These are phyloP conservation scores for Apodemia duryi DNA, from an alignment of 2,888 invertebrate species.

Conservation along the genomic window DNA sequence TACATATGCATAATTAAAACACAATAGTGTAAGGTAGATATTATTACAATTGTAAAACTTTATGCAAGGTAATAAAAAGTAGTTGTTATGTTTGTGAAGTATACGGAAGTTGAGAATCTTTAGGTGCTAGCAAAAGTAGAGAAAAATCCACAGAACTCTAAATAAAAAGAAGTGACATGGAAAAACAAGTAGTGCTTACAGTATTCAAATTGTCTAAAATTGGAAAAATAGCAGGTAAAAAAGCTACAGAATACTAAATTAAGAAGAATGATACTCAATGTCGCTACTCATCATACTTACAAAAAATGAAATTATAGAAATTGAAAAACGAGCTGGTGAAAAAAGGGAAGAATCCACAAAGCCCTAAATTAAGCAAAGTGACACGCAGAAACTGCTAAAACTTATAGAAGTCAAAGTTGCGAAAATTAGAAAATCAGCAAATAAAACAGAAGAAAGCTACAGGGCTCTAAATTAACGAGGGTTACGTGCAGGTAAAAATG, in stretches of 20 bases:
- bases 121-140: slow-evolving; percentile 6
- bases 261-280: too few relatives aligned
- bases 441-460: too few relatives aligned
- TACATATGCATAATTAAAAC: background rate
- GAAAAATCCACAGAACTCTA: slow-evolving; percentile 18
- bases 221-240: too few relatives aligned
- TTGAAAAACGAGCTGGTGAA: background rate
- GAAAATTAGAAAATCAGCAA: background rate
- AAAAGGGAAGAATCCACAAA: background rate
- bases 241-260: background rate
- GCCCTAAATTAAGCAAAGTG: background rate
- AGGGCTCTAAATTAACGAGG: too few relatives aligned
- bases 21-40: background rate
- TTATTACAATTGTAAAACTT: slow-evolving; percentile 1
- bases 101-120: background rate
- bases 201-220: too few relatives aligned
- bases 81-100: slow-evolving; percentile 4
- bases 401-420: background rate
- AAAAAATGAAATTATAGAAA: background rate
- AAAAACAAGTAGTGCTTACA: too few relatives aligned
- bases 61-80: slow-evolving; percentile 6
- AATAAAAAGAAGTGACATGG: slow-evolving; percentile 15
- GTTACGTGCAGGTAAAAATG: too few relatives aligned
- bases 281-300: too few relatives aligned
- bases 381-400: background rate